Evolutionary conservation across 64 coral and sea anemone genomes (phyloP).

Genomic region (Montipora foliosa): DNA sequence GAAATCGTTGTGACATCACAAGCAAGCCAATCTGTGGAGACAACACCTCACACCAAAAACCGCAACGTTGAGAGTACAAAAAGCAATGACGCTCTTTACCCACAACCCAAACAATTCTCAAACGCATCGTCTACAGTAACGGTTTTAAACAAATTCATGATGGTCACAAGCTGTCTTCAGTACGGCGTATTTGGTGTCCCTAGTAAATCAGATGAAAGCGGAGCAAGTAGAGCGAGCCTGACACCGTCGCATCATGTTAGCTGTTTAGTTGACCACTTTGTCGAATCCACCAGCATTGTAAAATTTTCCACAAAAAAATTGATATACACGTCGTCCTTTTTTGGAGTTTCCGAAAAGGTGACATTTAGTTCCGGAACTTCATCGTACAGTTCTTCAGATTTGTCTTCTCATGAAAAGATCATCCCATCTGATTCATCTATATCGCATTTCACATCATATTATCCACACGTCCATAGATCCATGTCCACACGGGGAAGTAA

Average conservation of each 20-base stretch:
- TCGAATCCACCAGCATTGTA: neutral
- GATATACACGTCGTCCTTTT: neutral
- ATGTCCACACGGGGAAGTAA: neutral
- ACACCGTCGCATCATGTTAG: neutral
- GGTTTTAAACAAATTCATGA: neutral
- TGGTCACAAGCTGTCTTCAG: neutral
- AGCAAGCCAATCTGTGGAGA: neutral
- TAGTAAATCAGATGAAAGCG: neutral
- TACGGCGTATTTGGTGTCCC: neutral
- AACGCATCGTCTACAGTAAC: neutral
- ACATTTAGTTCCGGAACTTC: neutral
- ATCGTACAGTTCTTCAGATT: neutral
- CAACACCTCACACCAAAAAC: constrained; percentile 37
- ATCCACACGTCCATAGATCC: neutral
- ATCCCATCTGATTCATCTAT: neutral
- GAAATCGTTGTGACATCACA: neutral
- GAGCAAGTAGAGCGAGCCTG: neutral
- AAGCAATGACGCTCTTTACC: neutral
- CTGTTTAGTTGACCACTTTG: neutral
- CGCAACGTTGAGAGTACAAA: constrained; percentile 1
- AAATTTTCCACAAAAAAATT: neutral
- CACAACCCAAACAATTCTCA: neutral
- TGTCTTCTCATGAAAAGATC: constrained; percentile 17
- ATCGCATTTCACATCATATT: neutral
- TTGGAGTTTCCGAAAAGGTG: neutral